Evolutionary conservation across 1,140 invertebrate genomes (phyloP).

Genomic region (Hycleus cichorii): DNA sequence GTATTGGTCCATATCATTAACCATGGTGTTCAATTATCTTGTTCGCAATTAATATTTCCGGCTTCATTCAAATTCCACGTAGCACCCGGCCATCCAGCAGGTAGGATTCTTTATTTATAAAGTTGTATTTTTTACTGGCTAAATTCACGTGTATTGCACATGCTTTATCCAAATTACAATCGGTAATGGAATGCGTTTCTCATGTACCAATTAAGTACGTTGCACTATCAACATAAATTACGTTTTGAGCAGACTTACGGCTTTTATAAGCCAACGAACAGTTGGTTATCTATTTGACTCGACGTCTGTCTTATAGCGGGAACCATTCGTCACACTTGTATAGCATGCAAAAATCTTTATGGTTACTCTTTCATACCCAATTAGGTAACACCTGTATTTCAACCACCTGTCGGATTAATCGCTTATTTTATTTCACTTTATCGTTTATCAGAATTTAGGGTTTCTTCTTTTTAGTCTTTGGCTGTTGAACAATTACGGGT

Average conservation of each 20-base stretch:
- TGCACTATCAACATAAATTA: slow-evolving; percentile 12
- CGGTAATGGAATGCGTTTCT: slow-evolving; percentile 6
- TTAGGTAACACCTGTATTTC: too few species aligned
- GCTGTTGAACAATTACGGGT: too few species aligned
- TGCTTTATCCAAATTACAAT: slow-evolving; percentile 4
- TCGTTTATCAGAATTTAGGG: too few species aligned
- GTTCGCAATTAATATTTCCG: slow-evolving; percentile 46
- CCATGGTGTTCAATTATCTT: slow-evolving; percentile 56
- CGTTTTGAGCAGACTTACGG: too few species aligned
- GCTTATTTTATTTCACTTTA: too few species aligned
- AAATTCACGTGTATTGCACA: slow-evolving; percentile 6
- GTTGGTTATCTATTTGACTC: neutral
- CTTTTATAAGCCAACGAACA: neutral
- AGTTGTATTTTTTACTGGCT: neutral
- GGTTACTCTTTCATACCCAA: too few species aligned
- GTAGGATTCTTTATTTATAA: slow-evolving; percentile 19
- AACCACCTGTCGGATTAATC: too few species aligned
- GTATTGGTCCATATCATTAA: slow-evolving; percentile 56
- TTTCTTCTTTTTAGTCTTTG: too few species aligned
- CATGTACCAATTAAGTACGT: slow-evolving; percentile 13
- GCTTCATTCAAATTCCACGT: slow-evolving; percentile 44
- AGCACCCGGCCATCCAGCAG: slow-evolving; percentile 33
- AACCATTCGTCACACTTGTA: too few species aligned
- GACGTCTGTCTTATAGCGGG: neutral
- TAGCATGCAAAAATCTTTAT: too few species aligned